Evolutionary conservation across 2,797 vertebrate species (phyloP).

Genomic region (Ptychadena robeensis): DNA sequence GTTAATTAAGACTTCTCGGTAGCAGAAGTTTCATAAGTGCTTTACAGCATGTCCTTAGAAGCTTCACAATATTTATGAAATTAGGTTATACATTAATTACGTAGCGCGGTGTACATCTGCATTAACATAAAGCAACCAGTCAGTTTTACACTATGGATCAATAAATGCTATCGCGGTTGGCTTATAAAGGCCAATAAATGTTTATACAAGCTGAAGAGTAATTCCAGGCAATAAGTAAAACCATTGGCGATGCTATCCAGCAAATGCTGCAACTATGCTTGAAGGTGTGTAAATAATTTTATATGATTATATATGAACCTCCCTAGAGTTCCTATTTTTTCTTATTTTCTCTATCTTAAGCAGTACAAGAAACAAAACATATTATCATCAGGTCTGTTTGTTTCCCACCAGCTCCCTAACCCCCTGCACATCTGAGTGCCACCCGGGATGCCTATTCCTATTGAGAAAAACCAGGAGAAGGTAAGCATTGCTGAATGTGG

Average conservation of each 20-base stretch:
- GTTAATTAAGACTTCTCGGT: constrained; percentile 10
- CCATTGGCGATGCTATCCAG: not conserved
- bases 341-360: too few species aligned
- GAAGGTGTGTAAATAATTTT: too few species aligned
- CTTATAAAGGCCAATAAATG: not conserved
- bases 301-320: too few species aligned
- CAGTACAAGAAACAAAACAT: too few species aligned
- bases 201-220: not conserved
- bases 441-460: too few species aligned
- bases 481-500: too few species aligned
- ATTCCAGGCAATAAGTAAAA: not conserved
- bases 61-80: not conserved
- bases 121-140: not conserved
- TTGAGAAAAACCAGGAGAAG: too few species aligned
- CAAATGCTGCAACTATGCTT: too few species aligned
- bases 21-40: not conserved
- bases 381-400: too few species aligned
- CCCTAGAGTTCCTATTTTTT: too few species aligned
- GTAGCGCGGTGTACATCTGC: not conserved
- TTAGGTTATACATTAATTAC: not conserved
- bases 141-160: not conserved
- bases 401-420: too few species aligned
- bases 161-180: not conserved
- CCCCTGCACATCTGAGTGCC: too few species aligned
- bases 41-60: not conserved